Evolutionary conservation across 2,888 invertebrate species (phyloP).

Genomic region (Epinotia bilunana): DNA sequence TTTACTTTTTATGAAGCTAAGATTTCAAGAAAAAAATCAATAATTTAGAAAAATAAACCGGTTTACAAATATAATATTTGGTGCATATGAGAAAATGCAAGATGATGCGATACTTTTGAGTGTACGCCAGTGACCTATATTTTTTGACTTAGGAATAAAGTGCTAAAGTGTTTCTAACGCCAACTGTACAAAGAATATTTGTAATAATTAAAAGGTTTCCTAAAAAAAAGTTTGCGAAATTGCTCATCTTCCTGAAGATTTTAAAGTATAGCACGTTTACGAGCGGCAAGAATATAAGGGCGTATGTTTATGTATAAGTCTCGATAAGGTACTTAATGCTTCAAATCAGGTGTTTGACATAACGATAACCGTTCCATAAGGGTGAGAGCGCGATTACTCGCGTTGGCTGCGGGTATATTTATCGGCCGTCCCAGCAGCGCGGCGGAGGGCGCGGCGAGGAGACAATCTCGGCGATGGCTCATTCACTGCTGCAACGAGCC

Average conservation of each 20-base stretch:
- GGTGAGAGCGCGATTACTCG: slow-evolving; percentile 55
- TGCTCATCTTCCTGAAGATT: neutral
- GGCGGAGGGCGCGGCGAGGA: slow-evolving; percentile 54
- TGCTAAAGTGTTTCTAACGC: no score
- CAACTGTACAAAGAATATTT: no score
- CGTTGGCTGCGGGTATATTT: slow-evolving; percentile 58
- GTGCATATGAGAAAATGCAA: no score
- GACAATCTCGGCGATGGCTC: slow-evolving; percentile 80
- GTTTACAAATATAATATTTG: no score
- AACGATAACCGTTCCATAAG: slow-evolving; percentile 56
- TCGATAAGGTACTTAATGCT: slow-evolving; percentile 37
- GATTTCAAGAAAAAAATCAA: no score
- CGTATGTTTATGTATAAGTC: slow-evolving; percentile 11
- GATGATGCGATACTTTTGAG: no score
- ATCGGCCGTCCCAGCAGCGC: slow-evolving; percentile 43
- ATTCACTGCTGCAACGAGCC: slow-evolving; percentile 79
- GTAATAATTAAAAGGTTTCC: no score
- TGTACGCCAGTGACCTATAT: no score
- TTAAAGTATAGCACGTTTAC: neutral
- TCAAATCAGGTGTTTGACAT: slow-evolving; percentile 56
- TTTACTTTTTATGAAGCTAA: no score
- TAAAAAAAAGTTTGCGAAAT: no score
- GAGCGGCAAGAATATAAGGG: neutral
- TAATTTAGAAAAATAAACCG: no score
- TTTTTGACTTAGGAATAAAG: no score